A percentile compares a stretch with the other conserved stretches of the same genome.
Conservation (phyloP, 2,113 vertebrate genomes). For the Geococcyx californianus region DNA sequence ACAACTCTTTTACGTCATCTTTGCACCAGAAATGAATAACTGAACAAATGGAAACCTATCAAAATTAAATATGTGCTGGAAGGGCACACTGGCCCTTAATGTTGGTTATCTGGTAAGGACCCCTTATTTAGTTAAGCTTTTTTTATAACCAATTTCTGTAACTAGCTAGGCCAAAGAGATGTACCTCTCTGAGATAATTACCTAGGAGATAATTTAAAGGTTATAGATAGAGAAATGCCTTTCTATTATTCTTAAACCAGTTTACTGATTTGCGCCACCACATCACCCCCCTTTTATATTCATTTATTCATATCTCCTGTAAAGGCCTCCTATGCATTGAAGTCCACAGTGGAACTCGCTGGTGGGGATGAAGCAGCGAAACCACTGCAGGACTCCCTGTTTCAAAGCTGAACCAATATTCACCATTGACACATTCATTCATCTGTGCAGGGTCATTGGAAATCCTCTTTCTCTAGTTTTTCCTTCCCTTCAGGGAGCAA, state of each 20-base stretch:
- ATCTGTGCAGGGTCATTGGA: constrained; percentile 84
- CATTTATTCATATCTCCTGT: constrained; percentile 62
- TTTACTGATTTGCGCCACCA: constrained; percentile 45
- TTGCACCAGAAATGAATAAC: background rate
- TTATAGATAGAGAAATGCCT: background rate
- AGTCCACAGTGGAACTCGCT: constrained; percentile 66
- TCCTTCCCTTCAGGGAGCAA: constrained; percentile 82
- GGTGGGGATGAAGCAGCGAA: constrained; percentile 65
- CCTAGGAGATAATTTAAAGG: constrained; percentile 60
- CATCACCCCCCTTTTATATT: background rate
- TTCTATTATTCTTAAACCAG: constrained; percentile 42
- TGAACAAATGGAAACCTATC: background rate
- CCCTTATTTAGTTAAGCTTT: background rate
- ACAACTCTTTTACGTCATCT: background rate
- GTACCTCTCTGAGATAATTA: constrained; percentile 1
- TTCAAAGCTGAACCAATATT: constrained; percentile 84
- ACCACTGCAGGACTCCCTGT: constrained; percentile 80
- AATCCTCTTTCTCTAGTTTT: constrained; percentile 83
- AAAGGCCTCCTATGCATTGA: constrained; percentile 70
- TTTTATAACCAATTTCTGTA: background rate
- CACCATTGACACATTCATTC: constrained; percentile 83
- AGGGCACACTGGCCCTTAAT: constrained; percentile 23
- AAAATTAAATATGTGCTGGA: constrained; percentile 17
- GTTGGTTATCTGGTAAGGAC: background rate
- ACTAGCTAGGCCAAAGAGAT: background rate